Conservation (phyloP, 2,113 vertebrate genomes). For the Corapipo altera region DNA sequence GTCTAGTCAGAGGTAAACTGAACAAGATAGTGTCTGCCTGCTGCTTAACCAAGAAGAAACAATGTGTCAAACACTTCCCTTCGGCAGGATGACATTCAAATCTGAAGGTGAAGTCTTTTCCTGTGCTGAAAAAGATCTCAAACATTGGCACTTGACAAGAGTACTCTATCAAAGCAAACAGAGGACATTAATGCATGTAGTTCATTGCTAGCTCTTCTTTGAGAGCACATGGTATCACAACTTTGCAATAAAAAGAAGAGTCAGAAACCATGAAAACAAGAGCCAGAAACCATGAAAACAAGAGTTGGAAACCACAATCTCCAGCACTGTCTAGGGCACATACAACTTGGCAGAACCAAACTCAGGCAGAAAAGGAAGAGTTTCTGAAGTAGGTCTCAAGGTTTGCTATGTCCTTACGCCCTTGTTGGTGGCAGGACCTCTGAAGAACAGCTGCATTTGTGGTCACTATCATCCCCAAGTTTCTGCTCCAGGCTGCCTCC, state of each 20-base stretch:
- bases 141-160: not conserved
- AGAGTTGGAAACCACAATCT: not conserved
- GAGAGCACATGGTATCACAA: fast-evolving
- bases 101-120: not conserved
- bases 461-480: not conserved
- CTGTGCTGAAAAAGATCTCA: not conserved
- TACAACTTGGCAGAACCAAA: not conserved
- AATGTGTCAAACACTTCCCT: not conserved
- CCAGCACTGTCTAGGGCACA: not conserved
- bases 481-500: not conserved
- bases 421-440: not conserved
- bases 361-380: not conserved
- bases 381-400: not conserved
- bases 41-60: slow-evolving; percentile 1
- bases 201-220: not conserved
- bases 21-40: not conserved
- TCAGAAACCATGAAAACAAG: not conserved
- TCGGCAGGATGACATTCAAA: not conserved
- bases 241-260: not conserved
- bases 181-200: not conserved
- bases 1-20: not conserved
- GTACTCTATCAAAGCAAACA: not conserved
- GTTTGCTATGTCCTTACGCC: not conserved
- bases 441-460: not conserved
- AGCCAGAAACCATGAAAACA: not conserved